phyloP scores from a whole-genome alignment of 2,888 invertebrate genomes.

The Cryptocephalus primarius region DNA sequence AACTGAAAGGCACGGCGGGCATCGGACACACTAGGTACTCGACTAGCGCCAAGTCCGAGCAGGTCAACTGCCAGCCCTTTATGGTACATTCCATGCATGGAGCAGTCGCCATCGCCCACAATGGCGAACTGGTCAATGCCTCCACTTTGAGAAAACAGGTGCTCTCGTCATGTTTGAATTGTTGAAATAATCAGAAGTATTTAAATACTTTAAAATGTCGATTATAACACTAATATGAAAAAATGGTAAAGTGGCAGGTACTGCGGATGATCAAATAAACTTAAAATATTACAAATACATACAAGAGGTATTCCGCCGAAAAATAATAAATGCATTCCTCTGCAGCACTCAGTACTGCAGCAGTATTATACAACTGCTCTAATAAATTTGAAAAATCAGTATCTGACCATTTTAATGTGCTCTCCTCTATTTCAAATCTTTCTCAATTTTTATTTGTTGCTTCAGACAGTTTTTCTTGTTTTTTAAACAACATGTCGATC shows the following conservation, averaged over 20 bases:
- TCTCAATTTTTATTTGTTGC: not conserved
- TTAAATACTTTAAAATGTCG: not conserved
- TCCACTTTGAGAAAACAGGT: conserved; percentile 79
- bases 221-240: too few relatives aligned
- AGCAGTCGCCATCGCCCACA: conserved; percentile 89
- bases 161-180: conserved; percentile 5
- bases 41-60: conserved; percentile 85
- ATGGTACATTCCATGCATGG: conserved; percentile 96
- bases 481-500: too few relatives aligned
- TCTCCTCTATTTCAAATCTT: too few relatives aligned
- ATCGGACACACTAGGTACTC: conserved; percentile 97
- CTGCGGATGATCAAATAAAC: too few relatives aligned
- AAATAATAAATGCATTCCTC: too few relatives aligned
- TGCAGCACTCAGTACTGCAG: not conserved
- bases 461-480: too few relatives aligned
- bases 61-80: conserved; percentile 95
- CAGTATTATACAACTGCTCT: not conserved
- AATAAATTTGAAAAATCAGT: too few relatives aligned
- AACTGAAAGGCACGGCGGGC: conserved; percentile 78
- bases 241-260: too few relatives aligned
- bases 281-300: too few relatives aligned
- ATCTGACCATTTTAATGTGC: too few relatives aligned
- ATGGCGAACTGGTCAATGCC: conserved; percentile 94
- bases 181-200: not conserved
- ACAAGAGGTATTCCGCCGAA: too few relatives aligned